These are phyloP conservation scores for Dolichallabes microphthalmus DNA, from an alignment of 2,113 vertebrate genomes.

Conservation along the genomic window DNA sequence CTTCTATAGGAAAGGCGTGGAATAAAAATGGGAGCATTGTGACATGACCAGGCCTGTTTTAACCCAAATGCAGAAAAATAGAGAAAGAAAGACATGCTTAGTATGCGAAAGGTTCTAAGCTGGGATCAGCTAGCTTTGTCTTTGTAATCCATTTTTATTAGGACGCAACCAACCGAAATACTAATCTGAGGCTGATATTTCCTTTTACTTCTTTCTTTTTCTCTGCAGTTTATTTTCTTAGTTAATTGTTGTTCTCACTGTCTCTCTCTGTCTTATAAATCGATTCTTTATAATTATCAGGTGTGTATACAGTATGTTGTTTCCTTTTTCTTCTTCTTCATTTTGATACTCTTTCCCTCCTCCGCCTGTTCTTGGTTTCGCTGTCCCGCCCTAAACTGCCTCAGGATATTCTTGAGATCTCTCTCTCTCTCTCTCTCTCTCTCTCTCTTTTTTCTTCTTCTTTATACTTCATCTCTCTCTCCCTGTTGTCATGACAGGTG, in stretches of 20 bases:
- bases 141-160: slow-evolving; percentile 23
- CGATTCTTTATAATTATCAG: slow-evolving; percentile 11
- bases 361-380: slow-evolving; percentile 60
- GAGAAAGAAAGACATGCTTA: slow-evolving; percentile 17
- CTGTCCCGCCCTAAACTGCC: slow-evolving; percentile 57
- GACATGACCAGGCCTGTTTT: slow-evolving; percentile 30
- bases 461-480: background rate
- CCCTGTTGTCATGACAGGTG: slow-evolving; percentile 64
- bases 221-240: background rate
- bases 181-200: background rate
- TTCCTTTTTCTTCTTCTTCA: slow-evolving; percentile 7
- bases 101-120: background rate
- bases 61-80: slow-evolving; percentile 6
- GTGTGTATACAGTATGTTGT: slow-evolving; percentile 5
- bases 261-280: background rate
- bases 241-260: background rate
- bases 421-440: slow-evolving; percentile 22
- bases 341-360: slow-evolving; percentile 33
- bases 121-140: slow-evolving; percentile 6
- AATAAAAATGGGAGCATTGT: slow-evolving; percentile 13
- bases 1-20: slow-evolving; percentile 47
- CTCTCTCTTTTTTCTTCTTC: no score
- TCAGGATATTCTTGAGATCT: slow-evolving; percentile 45
- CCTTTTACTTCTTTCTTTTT: background rate
- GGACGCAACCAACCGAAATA: background rate